phyloP scores from a whole-genome alignment of 2,113 vertebrate genomes.

The Cairina moschata region DNA sequence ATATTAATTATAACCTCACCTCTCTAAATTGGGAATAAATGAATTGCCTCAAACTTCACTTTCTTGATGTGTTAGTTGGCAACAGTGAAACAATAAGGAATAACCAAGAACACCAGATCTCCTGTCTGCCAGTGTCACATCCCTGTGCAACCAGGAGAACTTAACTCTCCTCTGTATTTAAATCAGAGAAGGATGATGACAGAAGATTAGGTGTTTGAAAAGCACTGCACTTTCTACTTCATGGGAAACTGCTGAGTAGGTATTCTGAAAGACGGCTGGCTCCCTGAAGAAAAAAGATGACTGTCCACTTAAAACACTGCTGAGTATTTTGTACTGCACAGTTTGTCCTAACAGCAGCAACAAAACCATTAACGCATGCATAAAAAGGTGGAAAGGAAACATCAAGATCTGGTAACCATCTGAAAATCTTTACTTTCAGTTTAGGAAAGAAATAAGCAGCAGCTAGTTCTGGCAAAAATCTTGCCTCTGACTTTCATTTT shows the following conservation, averaged over 20 bases:
- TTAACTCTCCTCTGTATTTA: background rate
- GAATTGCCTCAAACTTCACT: background rate
- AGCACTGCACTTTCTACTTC: background rate
- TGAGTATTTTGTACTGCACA: background rate
- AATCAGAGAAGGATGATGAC: background rate
- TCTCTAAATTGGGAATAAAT: background rate
- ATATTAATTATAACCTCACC: background rate
- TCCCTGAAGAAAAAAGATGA: background rate
- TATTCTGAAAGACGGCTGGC: background rate
- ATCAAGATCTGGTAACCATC: background rate
- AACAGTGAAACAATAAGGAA: background rate
- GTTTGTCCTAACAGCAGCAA: background rate
- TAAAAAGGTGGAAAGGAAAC: background rate
- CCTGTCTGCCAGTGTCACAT: background rate
- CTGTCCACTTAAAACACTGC: background rate
- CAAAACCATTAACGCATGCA: background rate
- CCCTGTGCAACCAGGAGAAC: background rate
- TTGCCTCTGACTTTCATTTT: background rate
- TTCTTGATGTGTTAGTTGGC: fast-evolving
- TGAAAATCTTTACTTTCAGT: background rate
- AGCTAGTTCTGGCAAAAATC: background rate
- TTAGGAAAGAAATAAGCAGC: background rate
- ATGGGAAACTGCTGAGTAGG: background rate
- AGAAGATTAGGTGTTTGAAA: background rate
- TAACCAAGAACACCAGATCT: background rate